Evolutionary conservation across 2,797 vertebrate genomes (phyloP).

Genomic region (Podargus strigoides): DNA sequence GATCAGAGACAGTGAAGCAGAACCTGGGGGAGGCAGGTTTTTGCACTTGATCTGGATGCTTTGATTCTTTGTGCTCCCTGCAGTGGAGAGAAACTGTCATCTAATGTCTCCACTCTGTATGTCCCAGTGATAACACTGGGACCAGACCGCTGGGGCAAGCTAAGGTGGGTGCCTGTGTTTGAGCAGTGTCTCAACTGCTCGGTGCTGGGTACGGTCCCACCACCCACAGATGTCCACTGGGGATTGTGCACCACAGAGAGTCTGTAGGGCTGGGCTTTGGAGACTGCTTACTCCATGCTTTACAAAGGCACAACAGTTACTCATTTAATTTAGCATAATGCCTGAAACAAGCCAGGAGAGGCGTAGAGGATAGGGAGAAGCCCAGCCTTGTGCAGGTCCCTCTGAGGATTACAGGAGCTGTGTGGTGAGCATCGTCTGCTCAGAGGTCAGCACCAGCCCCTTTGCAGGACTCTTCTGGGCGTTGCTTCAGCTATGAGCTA

Average conservation of each 20-base stretch:
- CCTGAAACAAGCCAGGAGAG: not conserved
- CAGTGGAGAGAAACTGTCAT: accelerated
- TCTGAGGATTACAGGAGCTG: not conserved
- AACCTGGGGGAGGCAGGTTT: not conserved
- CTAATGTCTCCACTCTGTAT: accelerated
- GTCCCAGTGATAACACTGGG: not conserved
- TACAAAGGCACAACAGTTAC: not conserved
- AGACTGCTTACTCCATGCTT: not conserved
- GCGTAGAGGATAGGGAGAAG: not conserved
- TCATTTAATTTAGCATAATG: not conserved
- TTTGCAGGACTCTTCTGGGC: not conserved
- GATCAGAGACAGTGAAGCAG: not conserved
- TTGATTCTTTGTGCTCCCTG: not conserved
- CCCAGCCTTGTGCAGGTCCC: not conserved
- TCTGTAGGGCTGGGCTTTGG: not conserved
- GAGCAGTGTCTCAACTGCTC: not conserved
- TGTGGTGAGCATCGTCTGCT: not conserved
- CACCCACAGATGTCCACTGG: not conserved
- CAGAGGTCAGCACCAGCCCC: accelerated
- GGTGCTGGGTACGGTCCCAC: not conserved
- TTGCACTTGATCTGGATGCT: not conserved
- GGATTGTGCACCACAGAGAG: not conserved
- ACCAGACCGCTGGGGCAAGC: not conserved
- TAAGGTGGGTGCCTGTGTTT: not conserved
- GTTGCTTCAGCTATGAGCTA: not conserved